A percentile compares a stretch with the other conserved stretches of the same genome.
Conservation (phyloP, 2,797 vertebrate genomes). For the Chromis chromis region DNA sequence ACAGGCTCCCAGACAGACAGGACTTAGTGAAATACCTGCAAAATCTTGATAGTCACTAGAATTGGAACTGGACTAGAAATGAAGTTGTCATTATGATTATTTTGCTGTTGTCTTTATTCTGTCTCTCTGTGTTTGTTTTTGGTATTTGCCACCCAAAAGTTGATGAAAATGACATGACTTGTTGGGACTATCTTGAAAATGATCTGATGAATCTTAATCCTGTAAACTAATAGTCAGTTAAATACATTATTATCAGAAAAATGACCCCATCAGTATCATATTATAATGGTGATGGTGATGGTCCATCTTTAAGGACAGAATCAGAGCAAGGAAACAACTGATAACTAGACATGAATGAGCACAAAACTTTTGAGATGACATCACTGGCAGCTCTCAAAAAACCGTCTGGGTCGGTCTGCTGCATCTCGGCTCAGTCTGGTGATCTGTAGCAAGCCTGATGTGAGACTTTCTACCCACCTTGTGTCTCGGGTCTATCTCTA, state of each 20-base stretch:
- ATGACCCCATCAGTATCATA: background rate
- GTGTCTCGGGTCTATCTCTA: constrained; percentile 32
- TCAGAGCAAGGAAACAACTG: background rate
- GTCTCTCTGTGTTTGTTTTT: too few relatives aligned
- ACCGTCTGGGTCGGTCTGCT: constrained; percentile 6
- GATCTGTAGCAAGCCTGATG: constrained; percentile 31
- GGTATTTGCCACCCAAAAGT: background rate
- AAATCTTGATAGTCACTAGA: too few relatives aligned
- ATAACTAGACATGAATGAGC: background rate
- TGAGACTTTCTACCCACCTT: constrained; percentile 35
- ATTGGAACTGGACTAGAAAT: too few relatives aligned
- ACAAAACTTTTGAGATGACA: constrained; percentile 20
- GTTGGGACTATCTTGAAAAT: background rate
- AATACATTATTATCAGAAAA: background rate
- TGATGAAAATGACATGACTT: background rate
- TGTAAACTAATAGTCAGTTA: background rate
- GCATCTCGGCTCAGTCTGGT: constrained; percentile 25
- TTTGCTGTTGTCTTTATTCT: too few relatives aligned
- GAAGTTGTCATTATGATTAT: too few relatives aligned
- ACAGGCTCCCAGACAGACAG: background rate
- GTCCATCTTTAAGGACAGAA: background rate
- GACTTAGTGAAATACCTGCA: background rate
- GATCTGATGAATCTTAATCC: background rate
- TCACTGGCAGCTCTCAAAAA: constrained; percentile 26
- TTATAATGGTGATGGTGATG: background rate